Evolutionary conservation across 2,888 invertebrate genomes (phyloP).

Genomic region (Keiferia lycopersicella): DNA sequence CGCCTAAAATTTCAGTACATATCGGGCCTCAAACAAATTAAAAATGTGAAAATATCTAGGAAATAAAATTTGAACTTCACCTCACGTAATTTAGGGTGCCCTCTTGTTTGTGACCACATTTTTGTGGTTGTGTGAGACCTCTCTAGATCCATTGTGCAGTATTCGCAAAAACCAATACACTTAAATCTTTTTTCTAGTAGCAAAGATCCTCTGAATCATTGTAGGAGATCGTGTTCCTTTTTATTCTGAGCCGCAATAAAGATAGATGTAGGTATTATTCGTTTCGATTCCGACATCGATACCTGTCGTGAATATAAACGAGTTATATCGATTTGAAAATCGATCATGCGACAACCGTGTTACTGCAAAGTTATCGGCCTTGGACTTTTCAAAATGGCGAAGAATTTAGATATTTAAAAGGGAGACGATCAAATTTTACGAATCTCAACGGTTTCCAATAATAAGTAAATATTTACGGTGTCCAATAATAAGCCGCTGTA

Average conservation of each 20-base stretch:
- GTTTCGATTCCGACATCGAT: constrained; percentile 43
- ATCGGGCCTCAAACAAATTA: too few relatives aligned
- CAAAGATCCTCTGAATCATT: constrained; percentile 29
- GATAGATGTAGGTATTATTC: constrained; percentile 38
- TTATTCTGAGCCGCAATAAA: constrained; percentile 25
- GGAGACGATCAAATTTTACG: constrained; percentile 21
- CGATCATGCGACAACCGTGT: constrained; percentile 34
- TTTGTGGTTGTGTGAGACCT: background rate
- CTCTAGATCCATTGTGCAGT: constrained; percentile 14
- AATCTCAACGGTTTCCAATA: constrained; percentile 16
- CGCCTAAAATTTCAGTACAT: too few relatives aligned
- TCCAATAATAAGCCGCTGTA: constrained; percentile 20
- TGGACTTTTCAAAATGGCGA: constrained; percentile 22
- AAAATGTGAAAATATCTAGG: too few relatives aligned
- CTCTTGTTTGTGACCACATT: background rate
- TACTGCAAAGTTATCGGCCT: constrained; percentile 30
- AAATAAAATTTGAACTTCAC: too few relatives aligned
- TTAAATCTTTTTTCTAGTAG: constrained; percentile 33
- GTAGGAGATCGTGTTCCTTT: constrained; percentile 30
- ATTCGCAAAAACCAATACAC: constrained; percentile 16
- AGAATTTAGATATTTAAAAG: background rate
- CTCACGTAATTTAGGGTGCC: background rate
- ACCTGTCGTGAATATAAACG: constrained; percentile 49
- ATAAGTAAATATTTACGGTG: constrained; percentile 20
- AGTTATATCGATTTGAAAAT: constrained; percentile 42